These are phyloP conservation scores for Cerastis rubricosa DNA, from an alignment of 2,888 invertebrate species.

Conservation along the genomic window DNA sequence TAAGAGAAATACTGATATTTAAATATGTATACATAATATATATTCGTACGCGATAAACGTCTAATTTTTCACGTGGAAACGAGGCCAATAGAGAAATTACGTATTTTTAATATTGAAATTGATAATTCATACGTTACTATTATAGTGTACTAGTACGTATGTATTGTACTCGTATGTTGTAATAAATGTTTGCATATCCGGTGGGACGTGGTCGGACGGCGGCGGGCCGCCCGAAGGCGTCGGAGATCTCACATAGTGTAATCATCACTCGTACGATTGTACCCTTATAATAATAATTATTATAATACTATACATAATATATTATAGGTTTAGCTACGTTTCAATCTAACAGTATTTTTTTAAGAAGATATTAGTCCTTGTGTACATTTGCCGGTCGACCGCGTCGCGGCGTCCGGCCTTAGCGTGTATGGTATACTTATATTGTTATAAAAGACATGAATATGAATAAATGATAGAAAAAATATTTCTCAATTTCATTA, in stretches of 20 bases:
- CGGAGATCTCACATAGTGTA: conserved; percentile 90
- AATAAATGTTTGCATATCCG: conserved; percentile 89
- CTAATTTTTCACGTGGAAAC: conserved; percentile 89
- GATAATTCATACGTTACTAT: conserved; percentile 87
- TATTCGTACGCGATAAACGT: conserved; percentile 89
- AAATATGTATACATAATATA: conserved; percentile 90
- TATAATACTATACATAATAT: conserved; percentile 87
- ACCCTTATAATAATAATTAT: conserved; percentile 85
- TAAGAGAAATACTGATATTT: conserved; percentile 88
- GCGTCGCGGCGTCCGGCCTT: conserved; percentile 84
- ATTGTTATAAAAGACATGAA: conserved; percentile 89
- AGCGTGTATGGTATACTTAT: conserved; percentile 89
- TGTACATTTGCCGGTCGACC: conserved; percentile 87
- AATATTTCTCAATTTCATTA: conserved; percentile 89
- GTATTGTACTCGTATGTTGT: conserved; percentile 82
- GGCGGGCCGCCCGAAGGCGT: conserved; percentile 87
- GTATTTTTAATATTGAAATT: conserved; percentile 91
- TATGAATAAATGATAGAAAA: conserved; percentile 88
- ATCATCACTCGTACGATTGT: conserved; percentile 89
- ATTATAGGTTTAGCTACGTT: conserved; percentile 90
- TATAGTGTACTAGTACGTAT: conserved; percentile 85
- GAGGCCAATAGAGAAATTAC: conserved; percentile 90
- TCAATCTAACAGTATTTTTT: conserved; percentile 91
- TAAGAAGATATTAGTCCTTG: conserved; percentile 91
- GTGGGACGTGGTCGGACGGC: conserved; percentile 87